These are phyloP conservation scores for Dilophus febrilis DNA, from an alignment of 2,888 invertebrate genomes.

Conservation along the genomic window DNA sequence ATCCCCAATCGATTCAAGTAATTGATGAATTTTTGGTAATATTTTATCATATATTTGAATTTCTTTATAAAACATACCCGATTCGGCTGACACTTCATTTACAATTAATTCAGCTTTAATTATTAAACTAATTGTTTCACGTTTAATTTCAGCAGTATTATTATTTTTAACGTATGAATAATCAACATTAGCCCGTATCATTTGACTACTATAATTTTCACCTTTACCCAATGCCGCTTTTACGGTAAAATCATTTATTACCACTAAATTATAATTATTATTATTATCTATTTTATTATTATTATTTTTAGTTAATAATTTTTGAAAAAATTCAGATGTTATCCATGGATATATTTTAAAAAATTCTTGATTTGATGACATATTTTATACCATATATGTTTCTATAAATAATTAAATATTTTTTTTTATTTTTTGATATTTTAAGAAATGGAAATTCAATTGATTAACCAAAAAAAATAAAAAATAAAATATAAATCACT, in stretches of 20 bases:
- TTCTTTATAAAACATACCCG: constrained; percentile 12
- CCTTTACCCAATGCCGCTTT: neutral
- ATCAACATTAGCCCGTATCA: neutral
- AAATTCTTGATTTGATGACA: no score
- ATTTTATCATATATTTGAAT: constrained; percentile 25
- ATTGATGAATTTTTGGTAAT: constrained; percentile 20
- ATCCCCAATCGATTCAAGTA: constrained; percentile 23
- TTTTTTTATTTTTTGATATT: no score
- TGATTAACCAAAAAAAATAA: no score
- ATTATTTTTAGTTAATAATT: neutral
- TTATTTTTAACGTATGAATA: neutral
- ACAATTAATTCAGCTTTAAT: neutral
- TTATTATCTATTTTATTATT: no score
- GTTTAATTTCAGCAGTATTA: no score
- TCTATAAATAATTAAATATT: no score
- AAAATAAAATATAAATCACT: no score
- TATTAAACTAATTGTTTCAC: neutral
- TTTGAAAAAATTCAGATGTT: neutral
- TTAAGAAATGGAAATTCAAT: no score
- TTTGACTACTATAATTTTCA: neutral
- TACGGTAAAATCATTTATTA: neutral
- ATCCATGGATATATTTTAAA: constrained; percentile 1
- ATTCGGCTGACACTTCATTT: neutral
- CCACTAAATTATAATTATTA: neutral
- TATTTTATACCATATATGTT: no score